phyloP scores from a whole-genome alignment of 2,888 invertebrate genomes.

The Bombyx huttoni region DNA sequence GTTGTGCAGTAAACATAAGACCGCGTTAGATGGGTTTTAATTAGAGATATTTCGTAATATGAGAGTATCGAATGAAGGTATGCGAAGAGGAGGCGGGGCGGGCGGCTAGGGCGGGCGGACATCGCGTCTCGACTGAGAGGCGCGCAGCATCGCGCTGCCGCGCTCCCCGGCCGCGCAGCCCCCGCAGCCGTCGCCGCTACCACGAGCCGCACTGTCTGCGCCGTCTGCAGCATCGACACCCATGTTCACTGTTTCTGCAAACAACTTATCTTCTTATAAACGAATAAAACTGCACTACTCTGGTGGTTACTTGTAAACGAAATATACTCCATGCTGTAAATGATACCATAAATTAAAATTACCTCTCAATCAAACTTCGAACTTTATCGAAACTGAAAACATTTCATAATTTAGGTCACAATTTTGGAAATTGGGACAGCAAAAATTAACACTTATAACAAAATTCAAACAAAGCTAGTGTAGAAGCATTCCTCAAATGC shows the following conservation, averaged over 20 bases:
- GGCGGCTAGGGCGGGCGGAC: constrained; percentile 73
- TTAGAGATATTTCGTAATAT: constrained; percentile 29
- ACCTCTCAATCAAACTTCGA: too few species aligned
- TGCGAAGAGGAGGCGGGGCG: constrained; percentile 53
- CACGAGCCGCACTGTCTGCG: constrained; percentile 54
- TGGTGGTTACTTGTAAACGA: too few species aligned
- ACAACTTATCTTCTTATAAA: background rate
- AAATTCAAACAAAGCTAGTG: too few species aligned
- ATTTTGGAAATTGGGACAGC: too few species aligned
- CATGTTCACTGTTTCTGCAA: constrained; percentile 4
- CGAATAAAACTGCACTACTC: background rate
- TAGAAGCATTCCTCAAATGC: too few species aligned
- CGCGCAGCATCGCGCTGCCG: constrained; percentile 76
- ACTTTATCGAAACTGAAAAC: too few species aligned
- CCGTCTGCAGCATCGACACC: constrained; percentile 55
- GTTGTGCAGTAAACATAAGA: constrained; percentile 21
- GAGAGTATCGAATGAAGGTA: constrained; percentile 33
- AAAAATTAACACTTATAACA: too few species aligned
- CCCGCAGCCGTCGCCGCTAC: constrained; percentile 53
- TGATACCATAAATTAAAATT: too few species aligned
- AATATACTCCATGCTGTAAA: too few species aligned
- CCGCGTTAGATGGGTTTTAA: constrained; percentile 26
- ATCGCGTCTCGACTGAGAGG: constrained; percentile 77
- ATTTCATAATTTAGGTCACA: too few species aligned
- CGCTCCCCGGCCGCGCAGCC: constrained; percentile 36